phyloP scores from a whole-genome alignment of 2,797 vertebrate species.

The Strix occidentalis region DNA sequence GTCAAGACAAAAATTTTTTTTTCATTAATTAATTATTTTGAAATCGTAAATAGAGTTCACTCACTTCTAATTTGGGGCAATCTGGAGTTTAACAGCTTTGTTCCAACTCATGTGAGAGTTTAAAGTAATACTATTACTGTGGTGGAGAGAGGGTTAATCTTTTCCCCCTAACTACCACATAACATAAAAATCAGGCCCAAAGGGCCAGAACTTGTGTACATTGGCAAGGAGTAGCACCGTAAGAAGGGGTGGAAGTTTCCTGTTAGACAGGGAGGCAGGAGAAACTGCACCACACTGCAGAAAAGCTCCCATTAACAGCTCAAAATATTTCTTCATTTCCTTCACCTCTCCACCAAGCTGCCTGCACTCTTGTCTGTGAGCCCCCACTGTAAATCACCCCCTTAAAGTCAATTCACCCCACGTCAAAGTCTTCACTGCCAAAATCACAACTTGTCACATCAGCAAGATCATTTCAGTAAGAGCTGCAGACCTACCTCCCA shows the following conservation, averaged over 20 bases:
- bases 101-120: background rate
- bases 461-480: background rate
- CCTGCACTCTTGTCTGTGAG: background rate
- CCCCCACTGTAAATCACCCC: background rate
- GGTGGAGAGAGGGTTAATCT: background rate
- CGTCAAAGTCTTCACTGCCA: fast-evolving
- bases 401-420: background rate
- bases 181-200: background rate
- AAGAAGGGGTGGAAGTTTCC: slow-evolving; percentile 29
- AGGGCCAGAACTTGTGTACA: background rate
- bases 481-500: slow-evolving; percentile 19
- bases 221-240: background rate
- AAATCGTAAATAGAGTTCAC: background rate
- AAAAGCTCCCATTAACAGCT: background rate
- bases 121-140: background rate
- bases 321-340: background rate
- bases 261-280: background rate
- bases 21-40: no score
- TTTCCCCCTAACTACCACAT: background rate
- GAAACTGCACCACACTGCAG: background rate
- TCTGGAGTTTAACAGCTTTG: background rate
- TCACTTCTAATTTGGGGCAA: background rate
- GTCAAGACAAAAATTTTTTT: background rate
- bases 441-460: background rate
- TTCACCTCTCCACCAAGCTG: background rate